These are phyloP conservation scores for Linepithema humile DNA, from an alignment of 1,140 invertebrate species.

Conservation along the genomic window DNA sequence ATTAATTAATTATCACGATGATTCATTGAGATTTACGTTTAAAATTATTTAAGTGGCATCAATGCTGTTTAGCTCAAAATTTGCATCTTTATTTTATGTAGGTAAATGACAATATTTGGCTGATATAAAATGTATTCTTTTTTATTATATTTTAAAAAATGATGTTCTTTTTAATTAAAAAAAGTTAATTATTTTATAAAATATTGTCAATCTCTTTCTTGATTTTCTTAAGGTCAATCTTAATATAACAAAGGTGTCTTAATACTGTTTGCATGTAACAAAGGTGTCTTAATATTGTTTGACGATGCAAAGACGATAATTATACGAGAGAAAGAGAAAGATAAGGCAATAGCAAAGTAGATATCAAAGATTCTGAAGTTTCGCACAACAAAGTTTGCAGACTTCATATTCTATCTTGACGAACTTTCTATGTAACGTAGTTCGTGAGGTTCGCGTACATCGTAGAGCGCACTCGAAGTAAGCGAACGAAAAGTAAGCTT, in stretches of 20 bases:
- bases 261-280: background rate
- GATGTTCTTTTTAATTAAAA: too few relatives aligned
- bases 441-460: background rate
- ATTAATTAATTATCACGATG: conserved; percentile 50
- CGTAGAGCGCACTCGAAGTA: background rate
- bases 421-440: background rate
- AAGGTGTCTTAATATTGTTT: background rate
- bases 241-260: background rate
- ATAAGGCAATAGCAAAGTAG: background rate
- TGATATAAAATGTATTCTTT: background rate
- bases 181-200: background rate
- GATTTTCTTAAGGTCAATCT: background rate
- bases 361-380: conserved; percentile 35
- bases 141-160: background rate
- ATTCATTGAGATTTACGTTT: conserved; percentile 3
- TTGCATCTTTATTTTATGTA: background rate
- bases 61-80: background rate
- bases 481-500: background rate
- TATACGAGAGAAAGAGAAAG: background rate
- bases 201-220: background rate
- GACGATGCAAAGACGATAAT: background rate
- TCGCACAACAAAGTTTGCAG: conserved; percentile 8
- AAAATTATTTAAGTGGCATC: conserved; percentile 24
- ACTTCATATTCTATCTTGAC: conserved; percentile 25
- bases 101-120: background rate